phyloP scores from a whole-genome alignment of 2,797 vertebrate genomes.

The Pyrocephalus nanus region DNA sequence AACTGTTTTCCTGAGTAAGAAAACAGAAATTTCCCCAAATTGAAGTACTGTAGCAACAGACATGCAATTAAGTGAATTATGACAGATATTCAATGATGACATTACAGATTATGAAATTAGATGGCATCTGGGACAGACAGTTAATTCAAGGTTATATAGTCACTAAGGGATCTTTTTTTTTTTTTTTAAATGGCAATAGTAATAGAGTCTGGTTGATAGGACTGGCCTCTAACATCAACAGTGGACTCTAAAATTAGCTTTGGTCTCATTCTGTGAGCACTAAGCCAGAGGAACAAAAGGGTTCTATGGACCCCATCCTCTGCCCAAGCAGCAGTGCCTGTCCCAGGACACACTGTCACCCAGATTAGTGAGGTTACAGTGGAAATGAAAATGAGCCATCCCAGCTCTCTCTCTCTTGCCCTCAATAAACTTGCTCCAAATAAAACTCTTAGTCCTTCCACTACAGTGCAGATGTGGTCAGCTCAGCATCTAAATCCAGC shows the following conservation, averaged over 20 bases:
- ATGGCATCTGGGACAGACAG: background rate
- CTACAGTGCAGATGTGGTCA: rapidly evolving
- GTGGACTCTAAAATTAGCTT: background rate
- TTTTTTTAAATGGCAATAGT: background rate
- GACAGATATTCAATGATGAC: background rate
- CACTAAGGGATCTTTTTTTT: background rate
- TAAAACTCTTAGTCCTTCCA: background rate
- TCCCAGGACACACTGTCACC: rapidly evolving
- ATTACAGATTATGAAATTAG: constrained; percentile 10
- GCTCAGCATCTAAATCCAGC: background rate
- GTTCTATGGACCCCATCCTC: background rate
- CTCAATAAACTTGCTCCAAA: background rate
- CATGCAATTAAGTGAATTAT: constrained; percentile 35
- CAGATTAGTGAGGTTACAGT: rapidly evolving
- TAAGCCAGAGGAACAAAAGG: background rate
- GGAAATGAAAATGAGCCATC: background rate
- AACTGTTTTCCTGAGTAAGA: constrained; percentile 39
- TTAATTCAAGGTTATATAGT: background rate
- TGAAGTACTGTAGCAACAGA: constrained; percentile 23
- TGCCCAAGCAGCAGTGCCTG: background rate
- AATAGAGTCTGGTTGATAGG: background rate
- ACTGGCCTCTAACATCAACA: background rate
- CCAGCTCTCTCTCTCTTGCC: background rate
- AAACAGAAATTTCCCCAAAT: constrained; percentile 51
- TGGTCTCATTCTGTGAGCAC: background rate